These are phyloP conservation scores for Halisarca cf. caerulea DNA, from an alignment of 37 sponge, comb jelly and placozoan species.

Conservation along the genomic window DNA sequence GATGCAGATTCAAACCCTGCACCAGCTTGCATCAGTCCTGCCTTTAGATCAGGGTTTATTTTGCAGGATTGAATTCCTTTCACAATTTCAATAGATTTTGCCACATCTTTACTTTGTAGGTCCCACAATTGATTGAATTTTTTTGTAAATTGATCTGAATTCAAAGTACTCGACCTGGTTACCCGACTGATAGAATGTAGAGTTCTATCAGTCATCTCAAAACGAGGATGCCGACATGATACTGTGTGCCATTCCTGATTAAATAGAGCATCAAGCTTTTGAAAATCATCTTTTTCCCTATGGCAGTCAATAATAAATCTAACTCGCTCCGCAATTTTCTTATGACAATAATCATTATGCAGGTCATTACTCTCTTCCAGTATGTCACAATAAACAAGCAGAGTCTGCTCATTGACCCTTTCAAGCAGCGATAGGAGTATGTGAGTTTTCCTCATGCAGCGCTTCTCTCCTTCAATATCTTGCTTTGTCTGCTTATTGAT, in stretches of 20 bases:
- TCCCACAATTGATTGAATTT: not conserved
- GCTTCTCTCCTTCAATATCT: not conserved
- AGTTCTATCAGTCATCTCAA: too few species aligned
- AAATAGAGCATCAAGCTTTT: too few species aligned
- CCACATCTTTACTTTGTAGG: not conserved
- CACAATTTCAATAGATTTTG: not conserved
- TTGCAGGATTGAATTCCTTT: not conserved
- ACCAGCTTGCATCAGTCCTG: slow-evolving; percentile 9
- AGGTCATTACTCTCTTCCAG: slow-evolving; percentile 2
- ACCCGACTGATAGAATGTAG: too few species aligned
- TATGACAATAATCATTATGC: not conserved
- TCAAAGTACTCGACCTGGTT: not conserved
- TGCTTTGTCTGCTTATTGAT: not conserved
- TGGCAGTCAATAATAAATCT: not conserved
- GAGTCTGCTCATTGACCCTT: not conserved
- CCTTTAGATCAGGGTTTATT: not conserved
- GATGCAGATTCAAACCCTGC: not conserved
- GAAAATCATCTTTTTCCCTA: not conserved
- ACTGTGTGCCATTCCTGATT: too few species aligned
- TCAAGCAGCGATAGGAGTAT: not conserved
- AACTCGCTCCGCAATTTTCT: not conserved
- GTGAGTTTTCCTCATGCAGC: not conserved
- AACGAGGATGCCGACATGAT: too few species aligned
- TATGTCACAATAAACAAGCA: not conserved
- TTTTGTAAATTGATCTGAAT: not conserved